These are phyloP conservation scores for Pseudobourletiella spinata DNA, from an alignment of 1,140 invertebrate species.

Conservation along the genomic window DNA sequence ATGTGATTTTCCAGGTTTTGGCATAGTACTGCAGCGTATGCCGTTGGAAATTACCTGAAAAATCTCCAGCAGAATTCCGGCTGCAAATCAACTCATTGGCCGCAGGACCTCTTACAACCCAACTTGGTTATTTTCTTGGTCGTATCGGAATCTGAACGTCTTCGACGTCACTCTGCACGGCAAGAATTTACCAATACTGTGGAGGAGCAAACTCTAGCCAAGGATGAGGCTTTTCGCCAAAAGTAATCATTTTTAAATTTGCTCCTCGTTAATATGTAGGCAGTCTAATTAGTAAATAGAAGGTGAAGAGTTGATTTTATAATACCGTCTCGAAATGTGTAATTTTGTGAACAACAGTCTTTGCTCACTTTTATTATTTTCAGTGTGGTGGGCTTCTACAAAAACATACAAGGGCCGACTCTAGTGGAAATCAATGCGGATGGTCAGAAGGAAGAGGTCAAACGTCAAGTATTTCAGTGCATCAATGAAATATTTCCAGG, in stretches of 20 bases:
- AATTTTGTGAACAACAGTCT: neutral
- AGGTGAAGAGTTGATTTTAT: too few species aligned
- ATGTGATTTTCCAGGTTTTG: slow-evolving; percentile 30
- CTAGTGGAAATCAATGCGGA: slow-evolving; percentile 11
- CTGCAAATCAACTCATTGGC: too few species aligned
- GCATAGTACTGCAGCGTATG: slow-evolving; percentile 32
- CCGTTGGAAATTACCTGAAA: slow-evolving; percentile 16
- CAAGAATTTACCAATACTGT: slow-evolving; percentile 28
- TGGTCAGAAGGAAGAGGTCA: neutral
- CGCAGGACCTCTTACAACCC: slow-evolving; percentile 28
- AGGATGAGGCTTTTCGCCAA: slow-evolving; percentile 18
- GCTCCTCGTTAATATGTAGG: neutral
- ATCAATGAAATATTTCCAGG: too few species aligned
- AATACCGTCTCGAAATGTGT: neutral
- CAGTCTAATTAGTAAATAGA: neutral
- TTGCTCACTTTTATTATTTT: too few species aligned
- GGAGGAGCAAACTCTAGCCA: slow-evolving; percentile 29
- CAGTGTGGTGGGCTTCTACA: slow-evolving; percentile 15
- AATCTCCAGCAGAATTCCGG: too few species aligned
- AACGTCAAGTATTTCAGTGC: too few species aligned
- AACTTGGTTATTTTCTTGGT: slow-evolving; percentile 30
- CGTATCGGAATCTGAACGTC: slow-evolving; percentile 27
- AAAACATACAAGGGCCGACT: slow-evolving; percentile 12
- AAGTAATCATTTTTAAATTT: slow-evolving; percentile 4
- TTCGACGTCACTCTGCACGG: slow-evolving; percentile 19